Evolutionary conservation across 2,888 invertebrate genomes (phyloP).

Genomic region (Busseola fusca): DNA sequence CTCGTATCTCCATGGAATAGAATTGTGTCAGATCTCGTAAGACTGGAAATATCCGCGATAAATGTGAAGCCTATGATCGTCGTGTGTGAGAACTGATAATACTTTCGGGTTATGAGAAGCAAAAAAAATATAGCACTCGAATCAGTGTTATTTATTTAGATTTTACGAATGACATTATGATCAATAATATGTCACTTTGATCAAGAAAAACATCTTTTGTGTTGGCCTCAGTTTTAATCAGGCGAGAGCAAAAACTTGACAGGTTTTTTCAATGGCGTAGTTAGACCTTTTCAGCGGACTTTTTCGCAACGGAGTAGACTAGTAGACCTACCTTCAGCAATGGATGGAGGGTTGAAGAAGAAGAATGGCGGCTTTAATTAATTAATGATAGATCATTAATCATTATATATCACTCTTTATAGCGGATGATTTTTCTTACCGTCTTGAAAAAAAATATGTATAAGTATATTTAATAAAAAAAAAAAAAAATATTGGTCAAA

Average conservation of each 20-base stretch:
- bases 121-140: conserved; percentile 6
- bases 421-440: no score
- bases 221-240: no score
- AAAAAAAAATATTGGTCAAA: no score
- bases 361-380: not conserved
- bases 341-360: not conserved
- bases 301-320: not conserved
- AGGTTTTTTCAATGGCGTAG: not conserved
- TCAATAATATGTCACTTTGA: not conserved
- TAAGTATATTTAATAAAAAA: no score
- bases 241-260: not conserved
- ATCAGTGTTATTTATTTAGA: conserved; percentile 11
- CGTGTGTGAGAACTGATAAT: not conserved
- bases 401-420: no score
- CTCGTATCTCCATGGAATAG: not conserved
- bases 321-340: not conserved
- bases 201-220: not conserved
- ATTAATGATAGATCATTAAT: no score
- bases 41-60: not conserved
- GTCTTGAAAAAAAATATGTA: no score
- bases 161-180: conserved; percentile 1
- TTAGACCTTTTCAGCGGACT: no score
- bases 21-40: not conserved
- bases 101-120: conserved; percentile 2
- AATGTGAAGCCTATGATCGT: not conserved